Base-by-base conservation (phyloP, 2,113 vertebrate genomes). In the Amphiprion percula region DNA sequence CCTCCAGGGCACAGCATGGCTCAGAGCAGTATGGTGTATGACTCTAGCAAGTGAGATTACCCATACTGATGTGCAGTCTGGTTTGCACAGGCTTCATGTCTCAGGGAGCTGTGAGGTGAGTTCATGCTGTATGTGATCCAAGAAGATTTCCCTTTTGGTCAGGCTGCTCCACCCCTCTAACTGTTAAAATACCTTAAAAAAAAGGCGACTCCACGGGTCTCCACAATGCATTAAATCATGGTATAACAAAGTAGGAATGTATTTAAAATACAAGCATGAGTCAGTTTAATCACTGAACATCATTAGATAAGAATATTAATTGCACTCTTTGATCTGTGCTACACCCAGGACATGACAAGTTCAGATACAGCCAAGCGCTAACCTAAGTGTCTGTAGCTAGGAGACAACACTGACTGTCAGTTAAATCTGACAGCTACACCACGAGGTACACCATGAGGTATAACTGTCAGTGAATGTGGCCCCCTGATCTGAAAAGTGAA, bases 11-110 rank as follows among this genome's bases (percentile, higher is more conserved):
- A 39, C 55, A 41, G 46, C 62, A 5, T 16, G 5, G 28, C 66
- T 44, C 53, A 33, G 54, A 70, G 26, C 30, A 3, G 65, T 14
- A 1, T 19, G 74, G 53, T 59, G 60, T 59, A 63, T 46, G 60
- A 87, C 55, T 80, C 24, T 0, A 19, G 61, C 37, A 19, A 47
- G 39, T 64, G 33, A 65, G 47, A 85, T 63, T 70, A 63, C 66
- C 75, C 78, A 60, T 47, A 58, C 61, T 65, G 83, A 87, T 75
- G 74, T 62, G 68, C 47, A 67, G 81, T 68, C 62, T 81, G 65
- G 56, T 79, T 84, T 64, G 74, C 17, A 24, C 16, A 64, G 50
- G 56, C 71, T 79, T 61, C 52, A 6, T 62, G 69, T 68, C 71
- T 41, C 44, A 33, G 78, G 63, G 39, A 79, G 73, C 80, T 62